A percentile compares a stretch with the other conserved stretches of the same genome.
phyloP scores from a whole-genome alignment of 2,888 invertebrate species.

The Rhagophthalmus giganteus region DNA sequence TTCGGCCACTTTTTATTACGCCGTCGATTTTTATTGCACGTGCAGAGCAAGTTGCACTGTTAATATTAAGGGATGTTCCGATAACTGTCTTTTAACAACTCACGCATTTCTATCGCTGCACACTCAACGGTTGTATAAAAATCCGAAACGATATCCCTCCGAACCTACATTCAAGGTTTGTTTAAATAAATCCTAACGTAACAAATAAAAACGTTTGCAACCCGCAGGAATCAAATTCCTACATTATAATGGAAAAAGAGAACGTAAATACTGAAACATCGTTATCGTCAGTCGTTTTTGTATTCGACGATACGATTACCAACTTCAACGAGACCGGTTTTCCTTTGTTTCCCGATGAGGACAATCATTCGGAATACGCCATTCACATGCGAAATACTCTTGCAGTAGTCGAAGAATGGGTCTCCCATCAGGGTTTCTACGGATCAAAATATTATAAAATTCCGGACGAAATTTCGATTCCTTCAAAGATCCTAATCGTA shows the following conservation, averaged over 20 bases:
- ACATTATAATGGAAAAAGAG: no score
- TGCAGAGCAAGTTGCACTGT: constrained; percentile 35
- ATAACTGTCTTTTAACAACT: constrained; percentile 49
- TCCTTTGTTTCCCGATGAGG: constrained; percentile 42
- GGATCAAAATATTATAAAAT: constrained; percentile 40
- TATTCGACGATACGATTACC: neutral
- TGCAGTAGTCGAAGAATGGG: constrained; percentile 51
- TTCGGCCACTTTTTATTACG: neutral
- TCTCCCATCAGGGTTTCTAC: constrained; percentile 49
- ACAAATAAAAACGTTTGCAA: no score
- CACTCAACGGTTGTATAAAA: no score
- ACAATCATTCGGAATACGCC: constrained; percentile 34
- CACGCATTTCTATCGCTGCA: constrained; percentile 36
- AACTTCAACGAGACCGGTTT: constrained; percentile 24
- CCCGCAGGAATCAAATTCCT: no score
- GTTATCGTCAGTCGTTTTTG: neutral
- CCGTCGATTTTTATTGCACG: constrained; percentile 32
- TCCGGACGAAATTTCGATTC: constrained; percentile 41
- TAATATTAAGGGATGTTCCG: constrained; percentile 40
- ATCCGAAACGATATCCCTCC: neutral
- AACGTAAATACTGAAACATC: no score
- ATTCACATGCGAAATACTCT: constrained; percentile 41
- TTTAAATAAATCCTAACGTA: neutral
- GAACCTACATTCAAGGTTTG: neutral
- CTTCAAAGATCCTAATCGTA: constrained; percentile 15